A percentile compares a stretch with the other conserved stretches of the same genome.
Conservation (phyloP, 2,797 vertebrate species). For the Xenops minutus region DNA sequence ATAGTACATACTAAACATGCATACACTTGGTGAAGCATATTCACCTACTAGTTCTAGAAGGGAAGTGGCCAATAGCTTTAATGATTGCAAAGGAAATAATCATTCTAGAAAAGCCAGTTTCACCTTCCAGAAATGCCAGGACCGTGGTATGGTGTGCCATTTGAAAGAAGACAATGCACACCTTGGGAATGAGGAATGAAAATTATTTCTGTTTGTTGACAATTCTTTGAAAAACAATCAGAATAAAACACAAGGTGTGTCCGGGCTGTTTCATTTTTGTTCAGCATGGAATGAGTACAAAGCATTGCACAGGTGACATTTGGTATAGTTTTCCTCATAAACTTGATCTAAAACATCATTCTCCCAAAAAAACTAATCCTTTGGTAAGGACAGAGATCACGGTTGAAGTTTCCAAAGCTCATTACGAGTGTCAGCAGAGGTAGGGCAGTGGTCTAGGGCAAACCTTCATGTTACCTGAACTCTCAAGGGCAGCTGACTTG, state of each 20-base stretch:
- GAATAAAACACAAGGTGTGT: not conserved
- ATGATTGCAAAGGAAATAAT: not conserved
- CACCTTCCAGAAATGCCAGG: not conserved
- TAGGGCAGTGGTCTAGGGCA: not conserved
- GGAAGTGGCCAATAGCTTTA: not conserved
- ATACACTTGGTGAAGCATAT: not conserved
- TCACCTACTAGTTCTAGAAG: not conserved
- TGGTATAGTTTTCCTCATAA: not conserved
- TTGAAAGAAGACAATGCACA: not conserved
- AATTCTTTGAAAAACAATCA: not conserved
- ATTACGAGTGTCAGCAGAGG: not conserved
- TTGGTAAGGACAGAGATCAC: not conserved
- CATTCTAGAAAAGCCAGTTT: not conserved
- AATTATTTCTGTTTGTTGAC: not conserved
- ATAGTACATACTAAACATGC: not conserved
- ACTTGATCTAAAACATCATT: not conserved
- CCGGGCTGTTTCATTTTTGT: not conserved
- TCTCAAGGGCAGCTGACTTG: not conserved
- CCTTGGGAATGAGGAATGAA: not conserved
- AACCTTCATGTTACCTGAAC: not conserved
- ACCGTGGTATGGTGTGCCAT: not conserved
- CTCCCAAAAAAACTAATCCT: not conserved
- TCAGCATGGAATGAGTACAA: not conserved
- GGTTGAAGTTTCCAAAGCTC: not conserved
- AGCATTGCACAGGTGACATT: not conserved